phyloP scores from a whole-genome alignment of 2,113 vertebrate genomes.

The Gobio gobio region DNA sequence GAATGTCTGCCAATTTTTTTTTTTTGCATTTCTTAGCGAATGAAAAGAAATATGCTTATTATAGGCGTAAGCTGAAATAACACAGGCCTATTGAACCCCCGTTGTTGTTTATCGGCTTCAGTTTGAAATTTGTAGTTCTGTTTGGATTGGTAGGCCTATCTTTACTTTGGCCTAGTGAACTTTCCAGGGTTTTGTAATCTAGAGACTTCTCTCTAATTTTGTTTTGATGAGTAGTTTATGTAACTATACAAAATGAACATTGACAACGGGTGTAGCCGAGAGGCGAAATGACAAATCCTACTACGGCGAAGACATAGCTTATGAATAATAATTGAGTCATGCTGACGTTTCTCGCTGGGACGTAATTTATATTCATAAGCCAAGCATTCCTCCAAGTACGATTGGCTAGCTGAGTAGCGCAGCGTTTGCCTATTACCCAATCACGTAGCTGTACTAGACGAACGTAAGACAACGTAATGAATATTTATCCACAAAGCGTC shows the following conservation, averaged over 20 bases:
- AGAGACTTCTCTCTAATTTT: background rate
- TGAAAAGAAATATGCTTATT: background rate
- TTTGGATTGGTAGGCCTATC: background rate
- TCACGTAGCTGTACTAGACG: background rate
- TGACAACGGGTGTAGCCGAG: background rate
- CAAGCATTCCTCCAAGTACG: background rate
- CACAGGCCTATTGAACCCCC: background rate
- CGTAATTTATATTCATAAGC: background rate
- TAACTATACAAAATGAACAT: background rate
- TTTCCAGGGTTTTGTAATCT: background rate
- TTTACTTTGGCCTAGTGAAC: background rate
- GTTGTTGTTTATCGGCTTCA: background rate
- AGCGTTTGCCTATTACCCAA: background rate
- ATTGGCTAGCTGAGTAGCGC: background rate
- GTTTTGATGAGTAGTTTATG: background rate
- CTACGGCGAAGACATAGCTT: background rate
- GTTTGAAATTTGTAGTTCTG: background rate
- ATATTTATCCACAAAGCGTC: slow-evolving; percentile 44
- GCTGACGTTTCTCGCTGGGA: background rate
- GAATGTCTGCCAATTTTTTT: background rate
- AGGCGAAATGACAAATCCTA: background rate
- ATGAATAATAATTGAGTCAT: slow-evolving; percentile 13
- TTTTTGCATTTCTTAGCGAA: background rate
- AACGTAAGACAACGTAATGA: background rate
- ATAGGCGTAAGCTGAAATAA: background rate